phyloP scores from a whole-genome alignment of 2,797 vertebrate species.

The Siniperca scherzeri region DNA sequence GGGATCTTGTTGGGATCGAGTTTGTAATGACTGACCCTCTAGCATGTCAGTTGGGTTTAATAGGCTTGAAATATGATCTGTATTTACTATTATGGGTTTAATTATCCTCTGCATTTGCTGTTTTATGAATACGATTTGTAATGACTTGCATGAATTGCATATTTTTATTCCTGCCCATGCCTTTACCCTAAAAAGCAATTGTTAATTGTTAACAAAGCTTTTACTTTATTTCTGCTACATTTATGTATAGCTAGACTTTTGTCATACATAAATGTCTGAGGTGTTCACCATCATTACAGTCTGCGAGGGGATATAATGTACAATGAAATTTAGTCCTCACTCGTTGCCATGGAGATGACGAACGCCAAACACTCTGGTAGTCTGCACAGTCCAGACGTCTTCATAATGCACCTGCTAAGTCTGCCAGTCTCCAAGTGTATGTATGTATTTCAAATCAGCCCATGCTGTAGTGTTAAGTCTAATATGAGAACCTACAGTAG shows the following conservation, averaged over 20 bases:
- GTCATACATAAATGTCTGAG: too few relatives aligned
- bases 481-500: neutral
- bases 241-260: neutral
- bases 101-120: neutral
- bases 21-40: neutral
- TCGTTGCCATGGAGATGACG: neutral
- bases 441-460: neutral
- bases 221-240: neutral
- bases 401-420: neutral
- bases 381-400: neutral
- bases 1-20: too few relatives aligned
- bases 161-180: neutral
- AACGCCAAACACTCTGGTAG: neutral
- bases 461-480: neutral
- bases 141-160: too few relatives aligned
- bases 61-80: neutral
- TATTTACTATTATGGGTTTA: neutral
- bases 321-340: slow-evolving; percentile 6
- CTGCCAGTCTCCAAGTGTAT: neutral
- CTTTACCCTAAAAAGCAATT: neutral
- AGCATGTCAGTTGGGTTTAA: neutral
- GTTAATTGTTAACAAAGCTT: neutral
- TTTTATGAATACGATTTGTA: neutral
- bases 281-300: neutral
- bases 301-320: neutral